Conservation (phyloP, 1,140 invertebrate genomes). For the Lasioglossum albipes region DNA sequence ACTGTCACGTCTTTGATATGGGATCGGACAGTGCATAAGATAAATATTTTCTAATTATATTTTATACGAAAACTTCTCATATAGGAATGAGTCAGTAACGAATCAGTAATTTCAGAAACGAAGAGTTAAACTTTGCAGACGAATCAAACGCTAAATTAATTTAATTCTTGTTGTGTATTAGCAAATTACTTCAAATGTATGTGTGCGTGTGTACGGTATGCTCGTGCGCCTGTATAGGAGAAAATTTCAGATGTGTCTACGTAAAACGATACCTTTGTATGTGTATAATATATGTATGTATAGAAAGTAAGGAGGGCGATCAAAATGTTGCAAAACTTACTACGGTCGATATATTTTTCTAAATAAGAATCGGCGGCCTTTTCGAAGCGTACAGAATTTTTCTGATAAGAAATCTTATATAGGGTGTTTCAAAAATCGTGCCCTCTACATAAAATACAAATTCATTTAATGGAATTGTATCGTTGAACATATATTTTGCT, state of each 20-base stretch:
- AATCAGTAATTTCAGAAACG: not conserved
- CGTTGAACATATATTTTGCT: constrained; percentile 8
- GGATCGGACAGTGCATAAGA: not conserved
- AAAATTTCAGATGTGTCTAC: not conserved
- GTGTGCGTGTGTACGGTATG: not conserved
- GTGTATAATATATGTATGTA: not conserved
- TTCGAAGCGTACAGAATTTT: constrained; percentile 23
- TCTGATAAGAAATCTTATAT: constrained; percentile 35
- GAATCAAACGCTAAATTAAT: constrained; percentile 43
- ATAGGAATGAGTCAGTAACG: no score
- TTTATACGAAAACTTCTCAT: not conserved
- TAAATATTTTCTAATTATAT: not conserved
- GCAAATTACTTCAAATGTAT: constrained; percentile 5
- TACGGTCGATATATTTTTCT: constrained; percentile 38
- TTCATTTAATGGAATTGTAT: constrained; percentile 7
- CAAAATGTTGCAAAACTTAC: constrained; percentile 16
- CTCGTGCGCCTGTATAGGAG: not conserved
- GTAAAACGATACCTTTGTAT: constrained; percentile 6
- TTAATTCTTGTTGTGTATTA: constrained; percentile 24
- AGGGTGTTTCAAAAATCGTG: constrained; percentile 8
- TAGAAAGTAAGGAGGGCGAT: constrained; percentile 6
- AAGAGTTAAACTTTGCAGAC: constrained; percentile 23
- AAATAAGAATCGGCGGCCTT: constrained; percentile 19
- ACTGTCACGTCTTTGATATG: not conserved
- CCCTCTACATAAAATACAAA: constrained; percentile 2